These are phyloP conservation scores for Brachyrhaphis roseni DNA, from an alignment of 2,797 vertebrate genomes.

Conservation along the genomic window DNA sequence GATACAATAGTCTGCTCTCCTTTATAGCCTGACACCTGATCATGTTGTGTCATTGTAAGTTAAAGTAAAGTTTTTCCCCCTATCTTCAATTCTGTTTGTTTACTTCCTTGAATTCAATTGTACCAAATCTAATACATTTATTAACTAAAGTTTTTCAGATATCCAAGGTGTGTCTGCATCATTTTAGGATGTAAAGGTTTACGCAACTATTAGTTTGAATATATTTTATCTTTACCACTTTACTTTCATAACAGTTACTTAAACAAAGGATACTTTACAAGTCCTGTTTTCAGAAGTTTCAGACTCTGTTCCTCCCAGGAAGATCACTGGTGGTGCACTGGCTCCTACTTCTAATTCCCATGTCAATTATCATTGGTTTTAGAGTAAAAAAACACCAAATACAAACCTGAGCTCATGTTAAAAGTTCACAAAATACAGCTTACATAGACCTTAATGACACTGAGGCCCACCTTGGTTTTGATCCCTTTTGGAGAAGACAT, in stretches of 20 bases:
- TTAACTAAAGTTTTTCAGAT: not conserved
- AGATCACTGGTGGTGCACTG: not conserved
- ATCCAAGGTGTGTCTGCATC: not conserved
- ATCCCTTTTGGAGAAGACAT: not conserved
- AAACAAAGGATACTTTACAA: not conserved
- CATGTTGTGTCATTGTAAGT: conserved; percentile 6
- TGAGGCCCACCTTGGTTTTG: not conserved
- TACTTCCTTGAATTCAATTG: not conserved
- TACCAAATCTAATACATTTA: not conserved
- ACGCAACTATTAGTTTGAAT: not conserved
- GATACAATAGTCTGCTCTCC: conserved; percentile 19
- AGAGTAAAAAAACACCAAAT: not conserved
- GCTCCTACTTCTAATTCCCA: not conserved
- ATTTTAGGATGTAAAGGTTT: not conserved
- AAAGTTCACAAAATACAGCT: not conserved
- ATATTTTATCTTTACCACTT: not conserved
- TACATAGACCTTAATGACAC: not conserved
- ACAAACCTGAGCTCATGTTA: not conserved
- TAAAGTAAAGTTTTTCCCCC: not conserved
- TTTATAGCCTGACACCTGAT: conserved; percentile 27
- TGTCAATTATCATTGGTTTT: not conserved
- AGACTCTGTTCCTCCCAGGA: not conserved
- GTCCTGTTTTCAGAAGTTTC: not conserved
- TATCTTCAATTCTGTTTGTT: not conserved
- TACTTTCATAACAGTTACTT: not conserved